phyloP scores from a whole-genome alignment of 2,797 vertebrate genomes.

The Acanthis flammea region DNA sequence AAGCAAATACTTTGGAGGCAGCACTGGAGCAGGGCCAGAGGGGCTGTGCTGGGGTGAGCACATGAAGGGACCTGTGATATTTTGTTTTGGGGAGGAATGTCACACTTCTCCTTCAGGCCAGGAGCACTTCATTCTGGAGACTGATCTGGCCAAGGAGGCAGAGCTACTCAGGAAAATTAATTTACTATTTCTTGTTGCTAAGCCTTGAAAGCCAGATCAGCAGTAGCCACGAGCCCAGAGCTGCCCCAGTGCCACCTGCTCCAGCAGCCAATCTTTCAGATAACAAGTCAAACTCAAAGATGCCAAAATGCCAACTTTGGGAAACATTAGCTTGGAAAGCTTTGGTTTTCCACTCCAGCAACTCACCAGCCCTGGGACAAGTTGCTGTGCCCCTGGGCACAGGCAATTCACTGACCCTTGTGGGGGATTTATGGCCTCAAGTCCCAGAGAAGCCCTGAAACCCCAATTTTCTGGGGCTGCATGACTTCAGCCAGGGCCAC shows the following conservation, averaged over 20 bases:
- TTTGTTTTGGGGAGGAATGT: background rate
- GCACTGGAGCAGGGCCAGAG: accelerated
- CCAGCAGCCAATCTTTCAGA: background rate
- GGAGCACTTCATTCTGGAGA: background rate
- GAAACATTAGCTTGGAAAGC: background rate
- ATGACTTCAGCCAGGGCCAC: background rate
- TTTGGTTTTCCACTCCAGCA: background rate
- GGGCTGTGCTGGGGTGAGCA: background rate
- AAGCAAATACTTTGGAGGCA: background rate
- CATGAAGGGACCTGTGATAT: background rate
- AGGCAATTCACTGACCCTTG: accelerated
- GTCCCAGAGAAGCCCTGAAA: background rate
- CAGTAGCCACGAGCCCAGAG: background rate
- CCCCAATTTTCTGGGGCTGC: accelerated
- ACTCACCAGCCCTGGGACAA: background rate
- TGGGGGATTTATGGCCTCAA: background rate
- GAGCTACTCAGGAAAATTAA: background rate
- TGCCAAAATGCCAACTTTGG: background rate
- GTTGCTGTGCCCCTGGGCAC: background rate
- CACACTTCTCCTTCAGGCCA: background rate
- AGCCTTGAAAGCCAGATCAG: background rate
- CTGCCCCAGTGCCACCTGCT: background rate
- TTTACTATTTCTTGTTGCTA: background rate
- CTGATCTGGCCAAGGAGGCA: background rate
- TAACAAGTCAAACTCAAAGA: background rate